Percentiles rank a stretch among this genome's conserved stretches.
These are phyloP conservation scores for Bombus balteatus DNA, from an alignment of 1,140 invertebrate species.

Conservation along the genomic window DNA sequence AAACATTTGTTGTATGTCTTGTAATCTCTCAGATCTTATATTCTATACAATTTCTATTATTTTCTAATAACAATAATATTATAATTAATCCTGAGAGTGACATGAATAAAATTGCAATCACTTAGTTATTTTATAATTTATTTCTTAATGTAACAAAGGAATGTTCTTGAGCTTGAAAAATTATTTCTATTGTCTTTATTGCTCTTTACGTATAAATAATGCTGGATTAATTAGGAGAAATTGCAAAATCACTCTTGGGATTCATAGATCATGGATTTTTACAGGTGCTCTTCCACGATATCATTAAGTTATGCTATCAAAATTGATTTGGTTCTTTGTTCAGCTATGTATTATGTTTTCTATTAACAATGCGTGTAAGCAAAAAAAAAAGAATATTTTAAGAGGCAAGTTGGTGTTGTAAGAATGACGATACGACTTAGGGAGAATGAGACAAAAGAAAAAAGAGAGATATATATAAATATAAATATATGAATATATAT, in stretches of 20 bases:
- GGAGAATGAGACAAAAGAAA: slow-evolving; percentile 26
- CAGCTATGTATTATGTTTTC: slow-evolving; percentile 50
- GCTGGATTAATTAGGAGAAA: background rate
- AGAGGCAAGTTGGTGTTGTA: slow-evolving; percentile 61
- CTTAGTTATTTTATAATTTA: background rate
- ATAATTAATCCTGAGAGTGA: background rate
- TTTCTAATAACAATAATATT: background rate
- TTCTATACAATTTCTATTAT: background rate
- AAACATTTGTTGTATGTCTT: slow-evolving; percentile 5
- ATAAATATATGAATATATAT: slow-evolving; percentile 57
- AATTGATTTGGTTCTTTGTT: background rate
- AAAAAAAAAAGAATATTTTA: slow-evolving; percentile 45
- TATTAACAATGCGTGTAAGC: background rate
- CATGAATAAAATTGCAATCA: background rate
- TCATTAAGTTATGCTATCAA: background rate
- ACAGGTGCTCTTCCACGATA: slow-evolving; percentile 12
- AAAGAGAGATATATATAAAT: slow-evolving; percentile 48
- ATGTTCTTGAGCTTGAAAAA: background rate
- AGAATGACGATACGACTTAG: slow-evolving; percentile 21
- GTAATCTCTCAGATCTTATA: background rate
- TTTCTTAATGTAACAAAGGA: background rate
- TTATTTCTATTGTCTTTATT: background rate
- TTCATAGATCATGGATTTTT: background rate
- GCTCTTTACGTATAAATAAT: background rate
- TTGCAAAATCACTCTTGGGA: slow-evolving; percentile 6